Conservation (phyloP, 2,113 vertebrate genomes). For the Phyllopteryx taeniolatus region DNA sequence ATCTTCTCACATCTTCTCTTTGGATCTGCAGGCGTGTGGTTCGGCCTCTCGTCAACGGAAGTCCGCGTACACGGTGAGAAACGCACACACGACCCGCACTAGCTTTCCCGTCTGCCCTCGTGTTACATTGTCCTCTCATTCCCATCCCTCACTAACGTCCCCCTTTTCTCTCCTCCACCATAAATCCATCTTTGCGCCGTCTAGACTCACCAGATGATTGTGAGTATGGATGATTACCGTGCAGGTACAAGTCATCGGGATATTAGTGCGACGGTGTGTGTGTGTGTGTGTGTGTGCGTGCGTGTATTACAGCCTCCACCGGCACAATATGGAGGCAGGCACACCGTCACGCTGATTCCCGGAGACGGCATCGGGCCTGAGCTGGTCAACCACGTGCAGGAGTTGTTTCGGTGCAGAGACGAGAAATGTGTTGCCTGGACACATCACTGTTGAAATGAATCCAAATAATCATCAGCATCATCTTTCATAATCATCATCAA, state of each 20-base stretch:
- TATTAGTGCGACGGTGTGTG: background rate
- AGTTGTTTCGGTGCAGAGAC: slow-evolving; percentile 77
- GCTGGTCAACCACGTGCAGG: slow-evolving; percentile 76
- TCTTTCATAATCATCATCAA: too few relatives aligned
- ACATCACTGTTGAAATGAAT: background rate
- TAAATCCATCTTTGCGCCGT: slow-evolving; percentile 12
- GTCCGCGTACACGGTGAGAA: slow-evolving; percentile 57
- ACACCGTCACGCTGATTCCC: slow-evolving; percentile 83
- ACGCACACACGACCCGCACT: background rate
- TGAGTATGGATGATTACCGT: slow-evolving; percentile 41
- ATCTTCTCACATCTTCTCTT: background rate
- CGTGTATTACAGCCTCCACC: slow-evolving; percentile 68
- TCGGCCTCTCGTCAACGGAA: slow-evolving; percentile 27
- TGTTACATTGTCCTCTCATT: slow-evolving; percentile 5
- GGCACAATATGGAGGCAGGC: slow-evolving; percentile 81
- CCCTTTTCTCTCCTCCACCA: slow-evolving; percentile 34
- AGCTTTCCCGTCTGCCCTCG: background rate
- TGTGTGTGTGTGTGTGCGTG: background rate
- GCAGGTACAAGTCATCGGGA: background rate
- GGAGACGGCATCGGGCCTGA: slow-evolving; percentile 85
- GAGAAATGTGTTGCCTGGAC: background rate
- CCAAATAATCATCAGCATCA: too few relatives aligned
- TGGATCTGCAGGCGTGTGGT: slow-evolving; percentile 33
- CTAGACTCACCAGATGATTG: slow-evolving; percentile 44
- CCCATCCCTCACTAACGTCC: slow-evolving; percentile 25